Conservation (phyloP, 2,797 vertebrate genomes). For the Enteromius argenteus region DNA sequence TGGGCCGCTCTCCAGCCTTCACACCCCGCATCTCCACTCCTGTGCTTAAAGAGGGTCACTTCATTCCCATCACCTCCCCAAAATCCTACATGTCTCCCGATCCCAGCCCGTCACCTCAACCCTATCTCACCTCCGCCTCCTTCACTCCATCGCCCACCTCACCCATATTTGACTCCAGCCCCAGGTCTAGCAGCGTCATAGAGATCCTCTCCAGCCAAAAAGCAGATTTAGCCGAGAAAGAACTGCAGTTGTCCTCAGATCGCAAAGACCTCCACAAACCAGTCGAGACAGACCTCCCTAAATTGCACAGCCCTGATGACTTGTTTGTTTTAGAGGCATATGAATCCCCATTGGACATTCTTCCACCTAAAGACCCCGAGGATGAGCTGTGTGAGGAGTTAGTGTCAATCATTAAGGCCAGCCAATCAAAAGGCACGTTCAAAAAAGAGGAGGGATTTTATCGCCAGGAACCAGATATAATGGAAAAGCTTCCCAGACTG, state of each 20-base stretch:
- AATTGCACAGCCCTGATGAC: conserved; percentile 52
- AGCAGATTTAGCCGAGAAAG: conserved; percentile 31
- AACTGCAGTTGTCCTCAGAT: conserved; percentile 32
- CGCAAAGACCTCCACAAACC: background rate
- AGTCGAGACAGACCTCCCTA: conserved; percentile 27
- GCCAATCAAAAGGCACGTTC: conserved; percentile 61
- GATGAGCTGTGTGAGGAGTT: conserved; percentile 76
- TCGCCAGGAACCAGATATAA: conserved; percentile 55
- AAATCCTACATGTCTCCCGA: conserved; percentile 66
- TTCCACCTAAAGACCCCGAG: conserved; percentile 71
- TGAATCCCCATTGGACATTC: conserved; percentile 41
- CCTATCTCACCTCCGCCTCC: conserved; percentile 56
- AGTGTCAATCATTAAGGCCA: conserved; percentile 68
- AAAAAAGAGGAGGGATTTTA: conserved; percentile 67
- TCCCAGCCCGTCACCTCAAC: conserved; percentile 65
- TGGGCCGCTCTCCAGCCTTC: conserved; percentile 61
- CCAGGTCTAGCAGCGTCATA: conserved; percentile 59
- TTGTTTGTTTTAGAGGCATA: conserved; percentile 59
- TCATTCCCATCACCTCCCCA: conserved; percentile 68
- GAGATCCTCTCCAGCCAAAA: conserved; percentile 52
- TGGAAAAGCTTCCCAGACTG: conserved; percentile 74
- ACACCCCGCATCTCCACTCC: conserved; percentile 36
- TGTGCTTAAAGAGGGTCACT: conserved; percentile 68
- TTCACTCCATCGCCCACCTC: conserved; percentile 66
- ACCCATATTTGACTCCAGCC: conserved; percentile 53